phyloP scores from a whole-genome alignment of 2,888 invertebrate species.

The Macrophya alboannulata region DNA sequence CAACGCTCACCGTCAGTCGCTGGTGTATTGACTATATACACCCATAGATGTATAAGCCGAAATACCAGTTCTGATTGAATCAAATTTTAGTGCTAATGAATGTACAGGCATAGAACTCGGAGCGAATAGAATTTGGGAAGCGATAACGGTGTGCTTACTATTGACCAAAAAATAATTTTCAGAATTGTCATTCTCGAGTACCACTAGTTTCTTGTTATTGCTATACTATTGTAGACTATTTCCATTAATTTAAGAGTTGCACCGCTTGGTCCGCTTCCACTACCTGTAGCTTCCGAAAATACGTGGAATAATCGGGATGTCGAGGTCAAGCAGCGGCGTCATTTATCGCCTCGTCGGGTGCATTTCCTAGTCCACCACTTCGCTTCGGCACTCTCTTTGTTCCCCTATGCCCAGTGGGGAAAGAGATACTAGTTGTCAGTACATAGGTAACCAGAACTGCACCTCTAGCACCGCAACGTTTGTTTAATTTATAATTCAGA shows the following conservation, averaged over 20 bases:
- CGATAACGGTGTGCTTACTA: background rate
- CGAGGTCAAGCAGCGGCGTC: constrained; percentile 24
- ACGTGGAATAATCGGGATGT: constrained; percentile 14
- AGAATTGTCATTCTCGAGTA: background rate
- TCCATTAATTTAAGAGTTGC: background rate
- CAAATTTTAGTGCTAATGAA: background rate
- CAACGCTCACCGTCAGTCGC: background rate
- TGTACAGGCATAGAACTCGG: background rate
- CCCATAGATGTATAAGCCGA: background rate
- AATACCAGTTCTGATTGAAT: background rate
- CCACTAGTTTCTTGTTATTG: background rate
- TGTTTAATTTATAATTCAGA: constrained; percentile 37
- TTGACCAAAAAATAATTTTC: background rate
- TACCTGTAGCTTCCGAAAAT: constrained; percentile 19
- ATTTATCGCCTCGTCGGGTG: background rate
- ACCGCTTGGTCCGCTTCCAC: background rate
- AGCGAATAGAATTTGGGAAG: background rate
- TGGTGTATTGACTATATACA: background rate
- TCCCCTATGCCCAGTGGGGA: background rate
- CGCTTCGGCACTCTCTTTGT: constrained; percentile 6
- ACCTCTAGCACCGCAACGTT: background rate
- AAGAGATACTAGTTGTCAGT: constrained; percentile 31
- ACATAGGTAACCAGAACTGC: background rate
- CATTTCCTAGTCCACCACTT: constrained; percentile 2
- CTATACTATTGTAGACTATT: background rate